Conservation (phyloP, 2,113 vertebrate species). For the Eretmodus cyanostictus region DNA sequence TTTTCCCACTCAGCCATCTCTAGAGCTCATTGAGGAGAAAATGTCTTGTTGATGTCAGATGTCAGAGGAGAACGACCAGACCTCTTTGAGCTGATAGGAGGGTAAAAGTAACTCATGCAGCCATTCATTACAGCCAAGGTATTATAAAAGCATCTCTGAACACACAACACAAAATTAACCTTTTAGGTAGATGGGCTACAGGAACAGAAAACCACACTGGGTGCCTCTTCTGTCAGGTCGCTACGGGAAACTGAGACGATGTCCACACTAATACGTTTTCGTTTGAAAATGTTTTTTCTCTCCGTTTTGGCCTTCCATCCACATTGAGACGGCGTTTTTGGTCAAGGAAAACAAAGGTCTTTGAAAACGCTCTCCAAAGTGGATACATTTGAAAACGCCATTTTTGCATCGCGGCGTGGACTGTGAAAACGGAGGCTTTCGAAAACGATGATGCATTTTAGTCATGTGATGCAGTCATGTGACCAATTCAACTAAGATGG, state of each 20-base stretch:
- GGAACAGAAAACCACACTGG: neutral
- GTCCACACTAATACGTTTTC: neutral
- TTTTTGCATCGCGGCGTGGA: neutral
- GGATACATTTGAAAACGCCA: neutral
- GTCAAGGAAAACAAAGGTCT: neutral
- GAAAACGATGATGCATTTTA: fast-evolving
- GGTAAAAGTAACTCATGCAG: neutral
- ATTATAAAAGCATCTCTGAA: neutral
- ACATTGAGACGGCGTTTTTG: neutral
- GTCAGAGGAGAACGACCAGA: neutral
- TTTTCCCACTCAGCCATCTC: neutral
- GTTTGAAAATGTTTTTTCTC: neutral
- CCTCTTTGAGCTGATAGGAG: neutral
- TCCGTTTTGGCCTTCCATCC: neutral
- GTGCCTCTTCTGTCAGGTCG: neutral
- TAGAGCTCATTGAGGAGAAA: neutral
- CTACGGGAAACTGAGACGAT: neutral
- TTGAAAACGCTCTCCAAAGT: neutral
- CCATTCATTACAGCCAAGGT: neutral
- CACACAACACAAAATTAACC: neutral
- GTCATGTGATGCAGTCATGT: neutral
- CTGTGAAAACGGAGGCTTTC: neutral
- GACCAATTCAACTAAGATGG: neutral
- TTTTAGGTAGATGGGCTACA: neutral
- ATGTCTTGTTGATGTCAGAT: neutral